Evolutionary conservation across 2,113 vertebrate species (phyloP), one percentile per base, ranked within the genome.

Genomic region (Daphoenositta chrysoptera): DNA sequence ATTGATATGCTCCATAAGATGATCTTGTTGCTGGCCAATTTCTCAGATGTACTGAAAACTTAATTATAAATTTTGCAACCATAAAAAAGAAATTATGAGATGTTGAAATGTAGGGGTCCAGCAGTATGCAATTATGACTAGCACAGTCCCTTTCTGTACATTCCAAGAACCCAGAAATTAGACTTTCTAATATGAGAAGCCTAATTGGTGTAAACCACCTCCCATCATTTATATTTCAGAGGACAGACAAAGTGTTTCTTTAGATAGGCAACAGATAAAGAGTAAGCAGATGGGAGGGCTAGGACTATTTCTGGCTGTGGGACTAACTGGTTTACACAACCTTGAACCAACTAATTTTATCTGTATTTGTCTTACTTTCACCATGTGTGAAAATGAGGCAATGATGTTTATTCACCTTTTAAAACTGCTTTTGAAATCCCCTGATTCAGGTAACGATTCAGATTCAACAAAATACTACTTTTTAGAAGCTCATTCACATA

Each of bases 371-470:
- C 56, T 88, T 90, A 81, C 51, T 96, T 94, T 92, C 76, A 94
- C 69, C 77, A 66, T 31, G 89, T 94, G 94, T 94, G 95, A 96
- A 96, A 95, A 94, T 90, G 72, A 96, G 60, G 76, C 76, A 94
- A 94, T 26, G 14, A 63, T 89, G 44, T 84, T 88, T 94, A 90
- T 83, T 73, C 75, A 86, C 68, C 58, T 70, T 85, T 70, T 58
- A 85, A 86, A 89, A 85, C 64, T 77, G 42, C 48, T 90, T 96
- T 96, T 96, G 85, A 97, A 95, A 93, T 83, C 60, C 58, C 15
- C 18, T 2, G 12, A 77, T 66, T 79, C 58, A 83, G 57, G 63
- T 85, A 91, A 79, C 53, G 40, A 76, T 76, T 90, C 66, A 61
- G 26, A 71, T 76, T 28, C 54, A 66, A 33, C 2, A 2, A 80